These are phyloP conservation scores for Enteromius anoplus DNA, from an alignment of 2,797 vertebrate species.

Conservation along the genomic window DNA sequence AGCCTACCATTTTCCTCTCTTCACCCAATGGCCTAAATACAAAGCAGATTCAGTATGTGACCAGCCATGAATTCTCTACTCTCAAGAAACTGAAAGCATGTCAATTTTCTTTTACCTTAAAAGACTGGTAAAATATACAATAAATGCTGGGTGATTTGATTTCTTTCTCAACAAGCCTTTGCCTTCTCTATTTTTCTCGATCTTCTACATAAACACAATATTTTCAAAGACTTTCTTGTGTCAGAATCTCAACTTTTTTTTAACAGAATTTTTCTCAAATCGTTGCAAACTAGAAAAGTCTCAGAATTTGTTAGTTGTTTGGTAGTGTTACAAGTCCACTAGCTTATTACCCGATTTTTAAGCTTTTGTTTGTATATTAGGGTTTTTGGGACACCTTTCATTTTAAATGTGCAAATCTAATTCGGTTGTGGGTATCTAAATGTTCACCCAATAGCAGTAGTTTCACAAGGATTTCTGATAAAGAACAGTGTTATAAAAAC, in stretches of 20 bases:
- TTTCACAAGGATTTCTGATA: background rate
- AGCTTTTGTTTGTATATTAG: slow-evolving; percentile 5
- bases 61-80: background rate
- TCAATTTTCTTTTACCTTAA: slow-evolving; percentile 9
- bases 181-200: background rate
- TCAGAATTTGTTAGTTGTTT: background rate
- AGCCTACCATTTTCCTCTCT: slow-evolving; percentile 21
- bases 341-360: slow-evolving; percentile 23
- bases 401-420: slow-evolving; percentile 3
- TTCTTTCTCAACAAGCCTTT: slow-evolving; percentile 37
- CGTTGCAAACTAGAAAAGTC: slow-evolving; percentile 1
- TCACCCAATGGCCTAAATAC: slow-evolving; percentile 20
- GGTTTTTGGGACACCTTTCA: background rate
- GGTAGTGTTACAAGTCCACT: background rate
- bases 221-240: slow-evolving; percentile 61
- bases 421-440: slow-evolving; percentile 13
- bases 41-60: slow-evolving; percentile 23
- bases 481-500: background rate
- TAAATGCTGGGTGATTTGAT: slow-evolving; percentile 9
- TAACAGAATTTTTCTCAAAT: background rate
- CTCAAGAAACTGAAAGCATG: background rate
- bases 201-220: slow-evolving; percentile 23
- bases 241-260: background rate
- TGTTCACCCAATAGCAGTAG: background rate
- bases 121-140: background rate